Conservation (phyloP, 2,888 invertebrate species). For the Criorhina ranunculi region DNA sequence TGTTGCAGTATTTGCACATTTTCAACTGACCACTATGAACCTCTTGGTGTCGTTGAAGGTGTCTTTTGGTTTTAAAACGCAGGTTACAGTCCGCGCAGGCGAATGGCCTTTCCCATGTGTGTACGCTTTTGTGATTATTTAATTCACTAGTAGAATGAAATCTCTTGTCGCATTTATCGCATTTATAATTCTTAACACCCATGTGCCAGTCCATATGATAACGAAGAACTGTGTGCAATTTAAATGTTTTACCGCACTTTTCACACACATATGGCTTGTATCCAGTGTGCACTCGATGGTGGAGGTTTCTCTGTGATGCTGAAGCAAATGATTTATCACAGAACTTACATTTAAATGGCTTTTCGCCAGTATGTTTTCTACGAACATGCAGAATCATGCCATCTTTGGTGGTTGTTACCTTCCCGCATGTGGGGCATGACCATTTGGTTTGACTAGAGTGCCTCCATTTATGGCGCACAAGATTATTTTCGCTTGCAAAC, state of each 20-base stretch:
- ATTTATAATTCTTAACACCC: slow-evolving; percentile 81
- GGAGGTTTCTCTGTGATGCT: slow-evolving; percentile 45
- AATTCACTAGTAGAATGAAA: slow-evolving; percentile 74
- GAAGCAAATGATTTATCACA: slow-evolving; percentile 59
- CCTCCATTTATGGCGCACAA: slow-evolving; percentile 48
- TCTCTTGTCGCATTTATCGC: slow-evolving; percentile 82
- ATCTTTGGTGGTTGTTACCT: slow-evolving; percentile 44
- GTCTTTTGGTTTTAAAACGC: slow-evolving; percentile 42
- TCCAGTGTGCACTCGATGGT: slow-evolving; percentile 81
- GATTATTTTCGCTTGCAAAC: slow-evolving; percentile 49
- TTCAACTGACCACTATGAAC: slow-evolving; percentile 36
- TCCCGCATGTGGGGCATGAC: slow-evolving; percentile 49
- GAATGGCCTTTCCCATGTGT: slow-evolving; percentile 43
- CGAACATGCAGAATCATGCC: slow-evolving; percentile 56
- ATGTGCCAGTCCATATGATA: slow-evolving; percentile 82
- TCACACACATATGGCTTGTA: slow-evolving; percentile 82
- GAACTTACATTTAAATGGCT: slow-evolving; percentile 44
- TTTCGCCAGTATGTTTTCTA: slow-evolving; percentile 34
- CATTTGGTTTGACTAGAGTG: slow-evolving; percentile 50
- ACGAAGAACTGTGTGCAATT: slow-evolving; percentile 82
- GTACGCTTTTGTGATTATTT: slow-evolving; percentile 46
- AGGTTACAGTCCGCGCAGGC: slow-evolving; percentile 25
- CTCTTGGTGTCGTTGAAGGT: slow-evolving; percentile 31
- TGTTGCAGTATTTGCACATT: slow-evolving; percentile 43
- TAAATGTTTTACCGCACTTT: slow-evolving; percentile 81